Conservation (phyloP, 2,888 invertebrate genomes). For the Cantharis lateralis region DNA sequence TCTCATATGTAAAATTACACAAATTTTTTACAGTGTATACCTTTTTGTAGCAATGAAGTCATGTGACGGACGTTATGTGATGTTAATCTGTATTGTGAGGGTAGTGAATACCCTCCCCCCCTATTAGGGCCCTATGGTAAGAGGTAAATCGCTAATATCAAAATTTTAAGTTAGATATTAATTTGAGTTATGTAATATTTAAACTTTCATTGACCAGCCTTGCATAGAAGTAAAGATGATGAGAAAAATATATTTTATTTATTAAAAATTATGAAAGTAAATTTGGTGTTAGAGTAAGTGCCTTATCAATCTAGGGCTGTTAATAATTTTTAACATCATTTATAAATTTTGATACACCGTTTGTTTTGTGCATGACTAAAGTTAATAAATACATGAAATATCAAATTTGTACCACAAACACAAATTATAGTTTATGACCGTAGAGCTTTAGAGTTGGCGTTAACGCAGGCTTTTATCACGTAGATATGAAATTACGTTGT, state of each 20-base stretch:
- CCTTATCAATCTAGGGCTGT: not conserved
- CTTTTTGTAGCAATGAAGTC: too few species aligned
- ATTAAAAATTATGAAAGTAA: not conserved
- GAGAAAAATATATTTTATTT: not conserved
- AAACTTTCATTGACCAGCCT: too few species aligned
- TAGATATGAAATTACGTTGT: conserved; percentile 10
- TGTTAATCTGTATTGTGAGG: too few species aligned
- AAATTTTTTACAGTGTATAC: too few species aligned
- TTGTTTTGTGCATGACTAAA: conserved; percentile 19
- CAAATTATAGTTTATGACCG: conserved; percentile 19
- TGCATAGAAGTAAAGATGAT: not conserved
- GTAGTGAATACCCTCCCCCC: too few species aligned
- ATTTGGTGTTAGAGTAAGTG: not conserved
- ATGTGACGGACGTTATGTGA: too few species aligned
- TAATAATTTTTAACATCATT: not conserved
- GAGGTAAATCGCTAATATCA: too few species aligned
- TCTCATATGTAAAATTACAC: too few species aligned
- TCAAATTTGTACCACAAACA: conserved; percentile 16
- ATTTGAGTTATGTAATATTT: too few species aligned
- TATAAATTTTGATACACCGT: conserved; percentile 8
- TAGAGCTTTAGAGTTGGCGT: conserved; percentile 7
- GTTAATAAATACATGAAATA: conserved; percentile 18
- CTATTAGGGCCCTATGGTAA: too few species aligned
- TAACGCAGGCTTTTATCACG: conserved; percentile 17
- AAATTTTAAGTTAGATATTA: too few species aligned